Base-by-base conservation (phyloP, 2,888 invertebrate genomes). In the Romanomermis culicivorax region DNA sequence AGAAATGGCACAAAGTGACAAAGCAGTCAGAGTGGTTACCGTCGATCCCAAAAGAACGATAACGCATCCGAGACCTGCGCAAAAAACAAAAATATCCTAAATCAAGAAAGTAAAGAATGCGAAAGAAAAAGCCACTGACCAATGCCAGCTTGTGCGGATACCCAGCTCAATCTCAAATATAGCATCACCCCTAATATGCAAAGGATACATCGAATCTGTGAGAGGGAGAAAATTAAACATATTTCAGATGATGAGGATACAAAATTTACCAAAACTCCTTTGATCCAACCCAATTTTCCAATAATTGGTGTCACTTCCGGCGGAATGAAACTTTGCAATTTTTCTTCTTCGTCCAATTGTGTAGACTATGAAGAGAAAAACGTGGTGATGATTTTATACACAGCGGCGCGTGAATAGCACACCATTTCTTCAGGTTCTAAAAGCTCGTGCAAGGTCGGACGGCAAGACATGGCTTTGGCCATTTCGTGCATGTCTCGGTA, bases 121-220 rank as follows among this genome's bases (percentile, higher is more conserved):
- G n/a, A n/a, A n/a, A n/a, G n/a, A n/a, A n/a, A n/a, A 36, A 7
- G 36, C 36, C 36, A 43, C 58, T 36, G 52, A 64, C 64, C 57
- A 25, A 67, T 57, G 42, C 68, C 68, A 2, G 67, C 65, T 51
- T 68, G 65, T 2, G 65, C 59, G 1, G 55, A 86, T 59, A 93
- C 85, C 95, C 95, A 95, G 36, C 91, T 85, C 66, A 95, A 77
- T 54, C 93, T 81, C 62, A 95, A 77, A 73, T 93, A 95, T 60
- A 95, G 78, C 89, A 95, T 93, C 63, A 95, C 93, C 55, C 93
- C 93, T 84, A 88, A 93, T 67, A 93, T 93, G 73, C 93, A 93
- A 66, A 93, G 80, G 43, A 93, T 78, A 69, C 91, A 91, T 75
- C 89, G 74, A 76, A 91, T 79, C 70, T 91, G 75, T 11, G 60